Conservation (phyloP, 2,797 vertebrate genomes). For the Miichthys miiuy region DNA sequence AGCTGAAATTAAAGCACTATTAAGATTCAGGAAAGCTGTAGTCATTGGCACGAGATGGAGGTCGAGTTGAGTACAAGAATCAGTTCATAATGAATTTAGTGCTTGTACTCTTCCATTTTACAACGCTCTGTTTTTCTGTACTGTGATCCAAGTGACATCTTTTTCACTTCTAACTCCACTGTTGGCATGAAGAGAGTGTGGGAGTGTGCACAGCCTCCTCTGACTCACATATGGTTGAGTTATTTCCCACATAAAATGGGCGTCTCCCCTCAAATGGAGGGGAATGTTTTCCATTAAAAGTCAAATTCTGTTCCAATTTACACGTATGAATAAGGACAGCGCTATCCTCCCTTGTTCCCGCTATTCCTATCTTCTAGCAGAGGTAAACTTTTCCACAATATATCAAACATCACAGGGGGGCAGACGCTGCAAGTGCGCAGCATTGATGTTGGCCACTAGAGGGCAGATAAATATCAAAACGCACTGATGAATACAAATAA, state of each 20-base stretch:
- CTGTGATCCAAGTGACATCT: conserved; percentile 1
- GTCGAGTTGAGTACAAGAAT: background rate
- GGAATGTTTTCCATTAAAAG: background rate
- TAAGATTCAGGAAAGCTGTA: conserved; percentile 26
- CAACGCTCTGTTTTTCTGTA: background rate
- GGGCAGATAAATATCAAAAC: background rate
- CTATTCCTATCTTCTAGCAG: background rate
- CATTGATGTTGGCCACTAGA: background rate
- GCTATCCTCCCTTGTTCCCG: background rate
- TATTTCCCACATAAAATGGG: background rate
- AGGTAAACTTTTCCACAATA: background rate
- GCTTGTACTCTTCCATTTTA: background rate
- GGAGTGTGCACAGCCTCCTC: background rate
- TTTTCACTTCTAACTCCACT: background rate
- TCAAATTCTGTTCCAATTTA: background rate
- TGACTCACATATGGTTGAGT: background rate
- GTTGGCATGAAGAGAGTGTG: background rate
- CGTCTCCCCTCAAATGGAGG: background rate
- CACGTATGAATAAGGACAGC: background rate
- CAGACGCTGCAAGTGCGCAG: conserved; percentile 1
- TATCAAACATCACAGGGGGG: background rate
- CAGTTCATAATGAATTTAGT: background rate
- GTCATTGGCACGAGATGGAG: background rate
- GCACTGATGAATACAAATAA: background rate
- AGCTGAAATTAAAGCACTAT: conserved; percentile 26